These are phyloP conservation scores for Brachyptera risi DNA, from an alignment of 2,888 invertebrate genomes.

Conservation along the genomic window DNA sequence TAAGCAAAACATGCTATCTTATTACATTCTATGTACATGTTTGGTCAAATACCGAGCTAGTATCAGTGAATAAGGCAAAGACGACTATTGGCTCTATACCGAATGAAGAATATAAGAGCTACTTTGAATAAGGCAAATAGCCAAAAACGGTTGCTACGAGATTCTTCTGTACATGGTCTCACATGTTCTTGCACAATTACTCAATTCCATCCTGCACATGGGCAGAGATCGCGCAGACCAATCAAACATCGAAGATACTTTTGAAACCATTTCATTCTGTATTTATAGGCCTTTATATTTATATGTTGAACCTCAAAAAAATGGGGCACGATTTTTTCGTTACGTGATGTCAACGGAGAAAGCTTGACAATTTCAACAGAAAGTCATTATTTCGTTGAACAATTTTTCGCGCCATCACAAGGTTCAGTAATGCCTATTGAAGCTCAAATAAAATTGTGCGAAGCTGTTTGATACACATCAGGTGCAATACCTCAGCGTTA, in stretches of 20 bases:
- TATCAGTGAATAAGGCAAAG: constrained; percentile 18
- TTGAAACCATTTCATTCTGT: no score
- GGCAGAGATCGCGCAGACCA: no score
- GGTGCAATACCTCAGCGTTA: no score
- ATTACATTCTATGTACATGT: constrained; percentile 23
- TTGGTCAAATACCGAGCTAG: constrained; percentile 17
- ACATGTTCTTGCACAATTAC: background rate
- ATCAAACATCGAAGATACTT: no score
- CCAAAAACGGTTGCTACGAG: constrained; percentile 8
- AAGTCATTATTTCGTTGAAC: background rate
- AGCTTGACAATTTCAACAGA: background rate
- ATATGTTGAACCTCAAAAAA: no score
- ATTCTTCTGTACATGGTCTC: constrained; percentile 13
- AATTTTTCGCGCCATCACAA: background rate
- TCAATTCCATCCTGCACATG: background rate
- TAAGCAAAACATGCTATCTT: no score
- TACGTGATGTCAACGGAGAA: background rate
- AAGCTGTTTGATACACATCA: no score
- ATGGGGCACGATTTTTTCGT: no score
- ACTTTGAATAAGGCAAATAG: constrained; percentile 21
- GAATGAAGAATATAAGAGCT: constrained; percentile 9
- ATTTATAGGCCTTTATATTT: no score
- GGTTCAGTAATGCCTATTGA: background rate
- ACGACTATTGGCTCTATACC: constrained; percentile 13
- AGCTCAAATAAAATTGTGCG: background rate